Conservation (phyloP, 2,797 vertebrate species). For the Clangula hyemalis region DNA sequence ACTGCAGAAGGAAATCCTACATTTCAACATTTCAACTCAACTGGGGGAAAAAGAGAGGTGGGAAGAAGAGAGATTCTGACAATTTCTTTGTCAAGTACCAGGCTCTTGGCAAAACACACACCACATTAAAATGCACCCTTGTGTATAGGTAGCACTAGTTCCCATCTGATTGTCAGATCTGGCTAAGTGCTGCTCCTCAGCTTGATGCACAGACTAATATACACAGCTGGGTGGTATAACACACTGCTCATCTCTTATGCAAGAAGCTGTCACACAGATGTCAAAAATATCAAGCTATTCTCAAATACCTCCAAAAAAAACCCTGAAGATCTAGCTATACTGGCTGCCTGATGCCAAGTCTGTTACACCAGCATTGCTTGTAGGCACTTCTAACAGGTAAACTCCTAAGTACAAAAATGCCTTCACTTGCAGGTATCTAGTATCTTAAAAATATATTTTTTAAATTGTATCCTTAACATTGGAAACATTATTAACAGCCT, state of each 20-base stretch:
- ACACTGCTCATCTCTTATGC: conserved; percentile 79
- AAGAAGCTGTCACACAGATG: conserved; percentile 85
- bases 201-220: conserved; percentile 76
- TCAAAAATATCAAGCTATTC: conserved; percentile 90
- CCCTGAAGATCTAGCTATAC: conserved; percentile 72
- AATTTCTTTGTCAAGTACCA: conserved; percentile 83
- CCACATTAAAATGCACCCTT: conserved; percentile 82
- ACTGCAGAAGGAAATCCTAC: neutral
- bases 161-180: conserved; percentile 74
- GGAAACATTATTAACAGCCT: neutral
- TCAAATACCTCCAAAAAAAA: conserved; percentile 82
- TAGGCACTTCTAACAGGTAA: neutral
- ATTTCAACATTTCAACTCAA: neutral
- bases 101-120: conserved; percentile 82
- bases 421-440: neutral
- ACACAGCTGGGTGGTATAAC: conserved; percentile 81
- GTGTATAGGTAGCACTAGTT: conserved; percentile 66
- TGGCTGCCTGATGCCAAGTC: conserved; percentile 68
- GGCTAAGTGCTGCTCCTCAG: conserved; percentile 66
- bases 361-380: neutral
- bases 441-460: neutral
- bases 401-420: neutral
- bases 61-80: conserved; percentile 46
- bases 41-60: neutral
- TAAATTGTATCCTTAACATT: neutral